A percentile compares a stretch with the other conserved stretches of the same genome.
Evolutionary conservation across 2,113 vertebrate species (phyloP).

Genomic region (Aspidoscelis tigris): DNA sequence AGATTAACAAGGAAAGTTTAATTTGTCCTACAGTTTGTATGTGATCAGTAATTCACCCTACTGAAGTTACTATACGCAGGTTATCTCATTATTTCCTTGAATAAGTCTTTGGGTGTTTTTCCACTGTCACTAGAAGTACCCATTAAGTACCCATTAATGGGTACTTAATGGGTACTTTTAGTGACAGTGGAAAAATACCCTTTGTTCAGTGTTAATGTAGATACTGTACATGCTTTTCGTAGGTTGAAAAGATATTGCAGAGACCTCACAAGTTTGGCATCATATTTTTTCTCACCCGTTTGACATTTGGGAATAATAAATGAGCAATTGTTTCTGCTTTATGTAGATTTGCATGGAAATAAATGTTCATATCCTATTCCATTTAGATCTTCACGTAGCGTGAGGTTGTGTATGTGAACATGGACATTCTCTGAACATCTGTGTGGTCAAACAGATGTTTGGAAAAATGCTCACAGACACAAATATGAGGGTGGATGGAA

Average conservation of each 20-base stretch:
- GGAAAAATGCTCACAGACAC: not conserved
- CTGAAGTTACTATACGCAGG: not conserved
- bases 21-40: not conserved
- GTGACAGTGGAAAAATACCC: too few species aligned
- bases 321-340: not conserved
- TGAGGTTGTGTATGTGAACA: not conserved
- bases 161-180: too few species aligned
- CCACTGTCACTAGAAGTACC: too few species aligned
- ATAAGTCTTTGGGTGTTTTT: too few species aligned
- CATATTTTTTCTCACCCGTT: conserved; percentile 1
- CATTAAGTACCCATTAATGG: too few species aligned
- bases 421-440: conserved; percentile 50
- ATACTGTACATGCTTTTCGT: not conserved
- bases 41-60: not conserved
- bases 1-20: not conserved
- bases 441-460: conserved; percentile 31
- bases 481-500: conserved; percentile 1
- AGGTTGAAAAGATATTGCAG: not conserved
- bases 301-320: conserved; percentile 6
- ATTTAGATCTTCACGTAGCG: conserved; percentile 47
- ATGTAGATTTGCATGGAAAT: conserved; percentile 32
- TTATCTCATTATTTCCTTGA: not conserved
- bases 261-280: conserved; percentile 6
- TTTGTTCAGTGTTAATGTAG: not conserved
- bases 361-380: conserved; percentile 33